Conservation (phyloP, 2,888 invertebrate genomes). For the Boloria selene region DNA sequence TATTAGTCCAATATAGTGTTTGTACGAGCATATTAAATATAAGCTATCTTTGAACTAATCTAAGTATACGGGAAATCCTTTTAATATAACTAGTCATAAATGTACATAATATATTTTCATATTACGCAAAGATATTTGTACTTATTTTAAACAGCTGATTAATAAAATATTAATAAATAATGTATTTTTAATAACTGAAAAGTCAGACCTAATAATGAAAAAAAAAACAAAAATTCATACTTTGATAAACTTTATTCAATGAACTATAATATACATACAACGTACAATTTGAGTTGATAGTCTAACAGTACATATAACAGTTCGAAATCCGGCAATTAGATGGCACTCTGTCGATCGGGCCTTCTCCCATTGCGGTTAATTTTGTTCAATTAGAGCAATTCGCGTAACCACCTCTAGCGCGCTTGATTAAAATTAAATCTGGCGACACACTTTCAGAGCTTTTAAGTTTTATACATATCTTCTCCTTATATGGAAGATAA, state of each 20-base stretch:
- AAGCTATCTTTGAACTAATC: no score
- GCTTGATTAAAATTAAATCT: conserved; percentile 38
- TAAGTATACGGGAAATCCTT: no score
- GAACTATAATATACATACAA: conserved; percentile 8
- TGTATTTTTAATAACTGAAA: no score
- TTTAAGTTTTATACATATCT: conserved; percentile 1
- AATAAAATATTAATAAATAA: no score
- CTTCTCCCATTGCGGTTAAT: conserved; percentile 40
- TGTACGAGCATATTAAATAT: no score
- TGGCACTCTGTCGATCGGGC: conserved; percentile 36
- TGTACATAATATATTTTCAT: no score
- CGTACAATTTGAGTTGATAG: conserved; percentile 17
- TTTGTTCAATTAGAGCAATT: conserved; percentile 40
- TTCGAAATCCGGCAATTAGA: conserved; percentile 37
- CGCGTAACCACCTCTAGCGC: conserved; percentile 36
- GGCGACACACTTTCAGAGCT: conserved; percentile 22
- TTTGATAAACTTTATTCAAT: background rate
- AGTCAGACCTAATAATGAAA: no score
- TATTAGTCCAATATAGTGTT: no score
- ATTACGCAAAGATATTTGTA: no score
- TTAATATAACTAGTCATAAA: no score
- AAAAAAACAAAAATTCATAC: no score
- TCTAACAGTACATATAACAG: conserved; percentile 35
- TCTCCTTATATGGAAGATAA: background rate
- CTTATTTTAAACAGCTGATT: no score